Base-by-base conservation (phyloP, 23 tunicate species). In the Ascidia mentula region DNA sequence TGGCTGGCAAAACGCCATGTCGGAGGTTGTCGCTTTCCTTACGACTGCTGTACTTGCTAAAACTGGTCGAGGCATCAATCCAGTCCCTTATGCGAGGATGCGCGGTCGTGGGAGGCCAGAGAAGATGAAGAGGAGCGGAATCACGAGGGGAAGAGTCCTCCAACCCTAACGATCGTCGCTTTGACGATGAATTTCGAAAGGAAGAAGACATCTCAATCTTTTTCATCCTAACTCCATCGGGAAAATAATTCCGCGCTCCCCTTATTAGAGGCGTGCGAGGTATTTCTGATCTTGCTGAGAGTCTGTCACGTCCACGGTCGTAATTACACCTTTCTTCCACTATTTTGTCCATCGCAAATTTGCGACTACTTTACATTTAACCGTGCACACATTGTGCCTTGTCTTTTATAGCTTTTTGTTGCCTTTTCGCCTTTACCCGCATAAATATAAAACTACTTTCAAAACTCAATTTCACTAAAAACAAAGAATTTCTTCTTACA, bases 181-280 rank as follows among this genome's bases (percentile, higher is more conserved):
- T 15, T 34, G 37, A 53, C 0, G 79, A 71, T 20, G 78, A 34
- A n/a, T 24, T 18, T 0, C 65, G 53, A 31, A 46, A 30, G 20
- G 34, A 2, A 33, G 4, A 17, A 24, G 59, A 76, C 31, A 69
- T 71, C 13, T 78, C 53, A 32, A 59, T 15, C 37, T 18, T 60
- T 60, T 38, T 86, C 24, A 30, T 24, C 37, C 76, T 79, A n/a
- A 89, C 84, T 73, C 94, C 94, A 34, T 82, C 85, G 37, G 94
- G 94, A 40, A 75, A 89, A 60, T 89, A 89, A 74, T 89, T 89
- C 45, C 80, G 39, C 36, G 39, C 94, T 35, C 94, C 94, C 18
- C 94, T 84, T n/a, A 53, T 84, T 33, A 89, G 70, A 22, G 94
- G 88, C 28, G 87, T 89, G 40, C 77, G 61, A 18, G 92, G 86